Evolutionary conservation across 2,113 vertebrate genomes (phyloP), one percentile per base, ranked within the genome.

Genomic region (Hippolais icterina): DNA sequence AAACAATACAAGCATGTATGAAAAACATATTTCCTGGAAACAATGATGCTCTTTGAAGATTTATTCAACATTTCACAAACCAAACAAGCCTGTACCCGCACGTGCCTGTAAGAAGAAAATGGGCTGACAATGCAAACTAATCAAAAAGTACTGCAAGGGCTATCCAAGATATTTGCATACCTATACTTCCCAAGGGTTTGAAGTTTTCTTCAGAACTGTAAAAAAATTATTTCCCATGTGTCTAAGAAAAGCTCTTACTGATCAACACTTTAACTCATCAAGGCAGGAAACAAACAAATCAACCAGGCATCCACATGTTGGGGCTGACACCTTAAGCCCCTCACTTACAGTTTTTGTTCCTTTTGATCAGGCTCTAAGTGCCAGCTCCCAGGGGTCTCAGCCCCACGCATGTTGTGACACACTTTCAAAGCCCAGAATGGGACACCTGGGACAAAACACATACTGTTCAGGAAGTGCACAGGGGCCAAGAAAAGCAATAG

Each of bases 401-500:
- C 96, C 97, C 97, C 76, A 87, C 63, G 52, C 97, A 97, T 97
- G 97, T 97, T 98, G 98, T 97, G 98, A 98, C 98, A 98, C 85
- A 97, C 91, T 97, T 97, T 97, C 97, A 97, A 97, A 98, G 98
- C 96, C 85, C 90, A 97, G 97, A 98, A 98, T 80, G 97, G 98
- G 96, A 97, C 98, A 98, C 98, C 98, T 98, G 98, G 98, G 98
- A 98, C 97, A 96, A 96, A 98, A 95, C 94, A 97, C 94, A 94
- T 87, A 97, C 97, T 97, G 93, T 83, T 95, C 97, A 99, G 98
- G 98, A 99, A 98, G 97, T 84, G 77, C 64, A 92, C 28, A 33
- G 21, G 53, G 81, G 98, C 98, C 98, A 99, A 98, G 97, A 98
- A 98, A 98, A 99, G 98, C 98, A 98, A 98, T 68, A 98, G 97